phyloP scores from a whole-genome alignment of 1,140 invertebrate species.

The Lepidurus apus region DNA sequence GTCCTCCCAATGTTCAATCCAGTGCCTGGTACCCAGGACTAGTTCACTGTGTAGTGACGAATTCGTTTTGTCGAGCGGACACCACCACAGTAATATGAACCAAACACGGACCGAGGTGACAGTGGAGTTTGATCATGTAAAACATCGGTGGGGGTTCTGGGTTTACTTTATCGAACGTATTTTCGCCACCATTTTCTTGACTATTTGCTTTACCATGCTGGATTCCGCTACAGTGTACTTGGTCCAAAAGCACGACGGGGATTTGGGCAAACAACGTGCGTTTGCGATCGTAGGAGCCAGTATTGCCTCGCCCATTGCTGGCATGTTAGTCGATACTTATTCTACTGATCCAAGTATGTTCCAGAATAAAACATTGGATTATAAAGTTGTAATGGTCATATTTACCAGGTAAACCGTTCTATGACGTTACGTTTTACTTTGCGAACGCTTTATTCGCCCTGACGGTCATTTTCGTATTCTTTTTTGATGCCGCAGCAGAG shows the following conservation, averaged over 20 bases:
- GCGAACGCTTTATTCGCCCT: constrained; percentile 62
- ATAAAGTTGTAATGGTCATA: not conserved
- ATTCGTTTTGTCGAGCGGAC: not conserved
- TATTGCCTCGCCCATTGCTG: not conserved
- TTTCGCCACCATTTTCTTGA: constrained; percentile 65
- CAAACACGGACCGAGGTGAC: constrained; percentile 49
- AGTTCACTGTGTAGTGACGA: not conserved
- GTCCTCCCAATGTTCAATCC: not conserved
- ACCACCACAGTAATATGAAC: not conserved
- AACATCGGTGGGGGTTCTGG: constrained; percentile 69
- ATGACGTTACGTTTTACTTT: constrained; percentile 69
- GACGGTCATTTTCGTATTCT: constrained; percentile 50
- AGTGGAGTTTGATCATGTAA: constrained; percentile 51
- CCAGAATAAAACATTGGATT: not conserved
- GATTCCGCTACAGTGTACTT: constrained; percentile 73
- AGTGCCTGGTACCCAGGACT: not conserved
- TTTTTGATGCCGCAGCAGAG: constrained; percentile 38
- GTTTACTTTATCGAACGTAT: constrained; percentile 71
- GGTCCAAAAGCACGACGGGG: constrained; percentile 70
- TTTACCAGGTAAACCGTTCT: constrained; percentile 62
- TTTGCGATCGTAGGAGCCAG: constrained; percentile 28
- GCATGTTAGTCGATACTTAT: not conserved
- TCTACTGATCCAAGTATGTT: not conserved
- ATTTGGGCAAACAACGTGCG: constrained; percentile 57
- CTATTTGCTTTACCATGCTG: constrained; percentile 69